Conservation (phyloP, 2,797 vertebrate genomes). For the Sebastolobus altivelis region DNA sequence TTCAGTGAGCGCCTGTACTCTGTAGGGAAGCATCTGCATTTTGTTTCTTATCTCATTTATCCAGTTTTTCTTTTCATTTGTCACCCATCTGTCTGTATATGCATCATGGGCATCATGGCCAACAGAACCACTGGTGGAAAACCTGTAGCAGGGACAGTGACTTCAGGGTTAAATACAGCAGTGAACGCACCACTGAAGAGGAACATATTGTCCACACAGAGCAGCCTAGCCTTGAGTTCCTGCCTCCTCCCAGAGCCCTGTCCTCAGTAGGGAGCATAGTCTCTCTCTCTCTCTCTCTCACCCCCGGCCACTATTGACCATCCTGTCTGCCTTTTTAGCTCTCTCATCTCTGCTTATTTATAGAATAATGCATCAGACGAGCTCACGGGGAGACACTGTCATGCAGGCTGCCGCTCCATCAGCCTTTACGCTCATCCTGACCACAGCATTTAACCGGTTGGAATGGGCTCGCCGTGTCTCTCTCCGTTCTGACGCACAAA, state of each 20-base stretch:
- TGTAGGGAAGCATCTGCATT: background rate
- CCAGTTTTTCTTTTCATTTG: background rate
- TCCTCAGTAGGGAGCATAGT: slow-evolving; percentile 35
- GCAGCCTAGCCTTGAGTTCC: slow-evolving; percentile 39
- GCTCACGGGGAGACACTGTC: slow-evolving; percentile 66
- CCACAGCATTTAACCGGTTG: slow-evolving; percentile 44
- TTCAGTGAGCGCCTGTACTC: background rate
- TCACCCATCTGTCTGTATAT: background rate
- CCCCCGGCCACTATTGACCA: slow-evolving; percentile 76
- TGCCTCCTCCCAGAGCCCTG: slow-evolving; percentile 49
- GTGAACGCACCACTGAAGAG: slow-evolving; percentile 29
- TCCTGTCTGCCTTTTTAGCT: slow-evolving; percentile 75
- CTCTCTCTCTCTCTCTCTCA: slow-evolving; percentile 10
- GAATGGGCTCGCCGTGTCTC: slow-evolving; percentile 30
- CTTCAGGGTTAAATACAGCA: slow-evolving; percentile 35
- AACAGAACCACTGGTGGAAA: slow-evolving; percentile 14
- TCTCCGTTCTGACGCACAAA: slow-evolving; percentile 22
- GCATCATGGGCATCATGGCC: background rate
- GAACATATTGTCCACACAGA: slow-evolving; percentile 62
- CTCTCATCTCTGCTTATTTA: slow-evolving; percentile 82
- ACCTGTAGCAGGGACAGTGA: slow-evolving; percentile 10
- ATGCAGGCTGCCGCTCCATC: slow-evolving; percentile 66
- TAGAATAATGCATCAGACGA: slow-evolving; percentile 78
- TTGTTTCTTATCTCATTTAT: background rate
- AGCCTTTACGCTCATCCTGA: slow-evolving; percentile 48